Evolutionary conservation across 2,888 invertebrate genomes (phyloP).

Genomic region (Dione vanillae): DNA sequence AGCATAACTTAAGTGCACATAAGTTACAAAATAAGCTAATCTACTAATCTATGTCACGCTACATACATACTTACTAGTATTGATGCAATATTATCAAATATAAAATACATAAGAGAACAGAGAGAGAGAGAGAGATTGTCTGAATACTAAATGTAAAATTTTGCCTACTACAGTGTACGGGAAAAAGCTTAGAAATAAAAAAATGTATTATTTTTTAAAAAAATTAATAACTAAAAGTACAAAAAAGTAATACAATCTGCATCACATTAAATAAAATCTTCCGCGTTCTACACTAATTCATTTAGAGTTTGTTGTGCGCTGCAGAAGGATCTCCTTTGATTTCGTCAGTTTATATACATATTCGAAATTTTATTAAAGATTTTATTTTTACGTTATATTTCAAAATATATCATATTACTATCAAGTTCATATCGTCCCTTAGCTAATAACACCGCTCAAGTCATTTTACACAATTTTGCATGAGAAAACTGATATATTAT

Average conservation of each 20-base stretch:
- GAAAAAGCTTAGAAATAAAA: neutral
- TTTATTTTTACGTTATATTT: neutral
- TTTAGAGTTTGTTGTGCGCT: slow-evolving; percentile 35
- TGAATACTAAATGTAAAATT: neutral
- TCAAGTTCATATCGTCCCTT: too few species aligned
- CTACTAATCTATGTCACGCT: too few species aligned
- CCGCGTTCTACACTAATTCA: slow-evolving; percentile 39
- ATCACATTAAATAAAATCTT: slow-evolving; percentile 39
- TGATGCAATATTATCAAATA: too few species aligned
- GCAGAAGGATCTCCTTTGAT: slow-evolving; percentile 33
- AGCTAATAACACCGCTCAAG: too few species aligned
- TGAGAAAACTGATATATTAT: too few species aligned
- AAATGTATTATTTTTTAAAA: neutral
- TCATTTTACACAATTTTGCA: too few species aligned
- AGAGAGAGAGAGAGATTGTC: too few species aligned
- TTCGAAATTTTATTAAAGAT: neutral
- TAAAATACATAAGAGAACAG: too few species aligned
- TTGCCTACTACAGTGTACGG: neutral
- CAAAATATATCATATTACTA: too few species aligned
- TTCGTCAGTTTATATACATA: slow-evolving; percentile 17
- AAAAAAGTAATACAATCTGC: slow-evolving; percentile 24
- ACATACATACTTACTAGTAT: too few species aligned
- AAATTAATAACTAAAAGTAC: slow-evolving; percentile 3
- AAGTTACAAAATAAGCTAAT: too few species aligned
- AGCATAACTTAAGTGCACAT: too few species aligned